Evolutionary conservation across 1,140 invertebrate species (phyloP), one percentile per base, ranked within the genome.

Genomic region (Kradibia gibbosae): DNA sequence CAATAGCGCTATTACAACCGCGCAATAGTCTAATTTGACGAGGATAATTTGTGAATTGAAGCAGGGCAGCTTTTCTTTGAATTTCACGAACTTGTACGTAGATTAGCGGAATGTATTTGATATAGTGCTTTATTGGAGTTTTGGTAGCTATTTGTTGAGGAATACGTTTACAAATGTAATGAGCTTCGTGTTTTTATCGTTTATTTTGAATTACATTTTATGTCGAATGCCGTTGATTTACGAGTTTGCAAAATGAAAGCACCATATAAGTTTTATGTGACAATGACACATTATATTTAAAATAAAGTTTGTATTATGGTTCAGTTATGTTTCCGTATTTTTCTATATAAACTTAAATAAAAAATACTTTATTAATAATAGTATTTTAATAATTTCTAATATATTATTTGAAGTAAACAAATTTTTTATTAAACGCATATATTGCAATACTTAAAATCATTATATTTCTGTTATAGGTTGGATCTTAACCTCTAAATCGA

Each of bases 1-100:
- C 73, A 83, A 80, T 53, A 53, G 76, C 28, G 0, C 39, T 22
- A 67, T 75, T 76, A 17, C 57, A 39, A 20, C 60, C 57, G 36
- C 11, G 60, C 73, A 81, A 81, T 81, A 76, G 77, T 76, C 73
- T 73, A 81, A 81, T 81, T 81, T 45, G 28, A 50, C 31, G 20
- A 25, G 45, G 28, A 39, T 65, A 71, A 81, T 76, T 81, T 81
- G 50, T 39, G 73, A 81, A 81, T 76, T 81, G 71, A 75, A 62
- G 22, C 50, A 55, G 71, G 28, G 45, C 67, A 75, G 79, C 72
- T 75, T 75, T 81, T 55, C 60, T 80, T 74, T 20, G 42, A 48
- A 25, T 22, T 48, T 70, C 11, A 7, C 34, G 62, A 8, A 8
- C 62, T n/a, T 62, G 28, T 31, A 22, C n/a, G 34, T 39, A 5